phyloP scores from a whole-genome alignment of 2,888 invertebrate genomes.

The Trichopria drosophilae region DNA sequence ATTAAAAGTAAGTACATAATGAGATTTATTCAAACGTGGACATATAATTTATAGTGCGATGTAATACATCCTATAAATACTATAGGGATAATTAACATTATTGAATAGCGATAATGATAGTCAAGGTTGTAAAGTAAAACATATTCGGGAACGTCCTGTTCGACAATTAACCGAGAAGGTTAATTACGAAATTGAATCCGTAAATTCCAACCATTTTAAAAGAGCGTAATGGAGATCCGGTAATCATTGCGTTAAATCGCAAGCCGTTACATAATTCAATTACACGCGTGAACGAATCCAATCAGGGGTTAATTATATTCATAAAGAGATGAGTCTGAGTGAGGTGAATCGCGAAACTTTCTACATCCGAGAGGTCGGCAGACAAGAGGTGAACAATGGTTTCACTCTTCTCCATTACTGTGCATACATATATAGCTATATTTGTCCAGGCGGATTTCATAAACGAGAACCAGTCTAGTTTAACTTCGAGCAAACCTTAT shows the following conservation, averaged over 20 bases:
- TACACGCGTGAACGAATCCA: conserved; percentile 21
- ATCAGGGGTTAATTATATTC: conserved; percentile 32
- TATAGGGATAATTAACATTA: too few relatives aligned
- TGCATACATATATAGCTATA: not conserved
- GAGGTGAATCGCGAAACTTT: conserved; percentile 24
- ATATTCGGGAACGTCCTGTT: too few relatives aligned
- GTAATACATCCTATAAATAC: too few relatives aligned
- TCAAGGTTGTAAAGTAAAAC: too few relatives aligned
- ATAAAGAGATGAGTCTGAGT: conserved; percentile 25
- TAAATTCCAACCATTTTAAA: too few relatives aligned
- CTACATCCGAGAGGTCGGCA: not conserved
- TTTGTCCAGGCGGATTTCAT: not conserved
- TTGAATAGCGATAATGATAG: too few relatives aligned
- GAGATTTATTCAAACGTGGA: too few relatives aligned
- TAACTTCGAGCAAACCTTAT: conserved; percentile 31
- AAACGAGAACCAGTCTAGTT: conserved; percentile 22
- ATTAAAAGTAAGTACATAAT: conserved; percentile 3
- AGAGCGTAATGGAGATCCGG: too few relatives aligned
- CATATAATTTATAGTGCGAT: too few relatives aligned
- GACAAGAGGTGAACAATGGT: conserved; percentile 17
- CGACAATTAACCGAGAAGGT: too few relatives aligned
- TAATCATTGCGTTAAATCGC: too few relatives aligned
- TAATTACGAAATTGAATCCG: too few relatives aligned
- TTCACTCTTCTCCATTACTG: conserved; percentile 18
- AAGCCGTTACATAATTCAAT: conserved; percentile 27